phyloP scores from a whole-genome alignment of 2,113 vertebrate genomes.

The Lepus americanus region DNA sequence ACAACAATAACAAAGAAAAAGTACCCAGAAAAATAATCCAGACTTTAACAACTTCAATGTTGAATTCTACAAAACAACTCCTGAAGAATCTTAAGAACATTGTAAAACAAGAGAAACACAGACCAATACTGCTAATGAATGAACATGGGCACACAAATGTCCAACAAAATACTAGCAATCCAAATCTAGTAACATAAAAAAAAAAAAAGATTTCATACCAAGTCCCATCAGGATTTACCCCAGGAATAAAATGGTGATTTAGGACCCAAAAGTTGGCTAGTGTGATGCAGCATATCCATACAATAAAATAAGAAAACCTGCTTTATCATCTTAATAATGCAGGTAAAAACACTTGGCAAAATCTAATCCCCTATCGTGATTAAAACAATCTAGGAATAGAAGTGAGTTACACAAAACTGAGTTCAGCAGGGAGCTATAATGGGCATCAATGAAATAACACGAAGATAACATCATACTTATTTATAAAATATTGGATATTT shows the following conservation, averaged over 20 bases:
- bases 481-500: slow-evolving; percentile 4
- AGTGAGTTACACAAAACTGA: no score
- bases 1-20: not conserved
- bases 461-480: not conserved
- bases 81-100: not conserved
- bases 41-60: not conserved
- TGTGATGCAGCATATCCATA: not conserved
- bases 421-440: not conserved
- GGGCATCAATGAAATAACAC: not conserved
- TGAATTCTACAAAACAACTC: not conserved
- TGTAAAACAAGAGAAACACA: not conserved
- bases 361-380: not conserved
- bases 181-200: not conserved
- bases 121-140: not conserved
- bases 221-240: not conserved
- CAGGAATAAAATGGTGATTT: slow-evolving; percentile 12
- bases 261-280: not conserved
- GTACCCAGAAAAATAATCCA: not conserved
- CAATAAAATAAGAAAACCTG: not conserved
- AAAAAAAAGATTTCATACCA: not conserved
- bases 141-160: not conserved
- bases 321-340: not conserved
- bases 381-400: not conserved
- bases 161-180: not conserved
- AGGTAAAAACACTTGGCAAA: not conserved